Base-by-base conservation (phyloP, 2,113 vertebrate species). In the Amblyopsis rosae region DNA sequence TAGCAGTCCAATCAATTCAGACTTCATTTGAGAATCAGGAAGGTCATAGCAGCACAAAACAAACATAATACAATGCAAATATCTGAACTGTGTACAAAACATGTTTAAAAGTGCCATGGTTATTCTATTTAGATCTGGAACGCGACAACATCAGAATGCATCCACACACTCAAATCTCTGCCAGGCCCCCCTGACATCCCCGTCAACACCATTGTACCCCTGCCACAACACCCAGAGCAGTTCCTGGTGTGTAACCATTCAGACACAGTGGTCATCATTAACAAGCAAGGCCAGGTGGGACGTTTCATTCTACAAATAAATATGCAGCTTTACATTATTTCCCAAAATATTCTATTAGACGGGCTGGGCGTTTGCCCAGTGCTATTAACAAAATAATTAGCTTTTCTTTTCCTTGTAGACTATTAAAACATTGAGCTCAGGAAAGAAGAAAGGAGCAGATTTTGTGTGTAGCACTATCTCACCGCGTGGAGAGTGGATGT, bases 221-320 rank as follows among this genome's bases (percentile, higher is more conserved):
- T 98, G 26, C 96, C 96, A 47, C 97, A 98, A 87, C 97, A 96
- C 62, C 96, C 97, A 1, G 96, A 99, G 70, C 95, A 98, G 84
- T 99, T 99, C 0, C 94, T 99, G 49, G 94, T 98, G 71, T 99
- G 98, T 75, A 98, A 97, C 90, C 93, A 95, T 70, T 98, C 98
- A 0, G 96, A 94, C 76, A 97, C 95, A 0, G 95, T 98, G 0
- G 95, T 98, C 79, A 92, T 98, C 77, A 95, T 99, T 95, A 98
- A 94, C 91, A 96, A 96, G 94, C 94, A 94, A 60, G 98, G 97
- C 9, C 96, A 99, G 73, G 98, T 99, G 89, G 85, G 94, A 55
- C 4, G 4, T 32, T 10, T 10, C 6, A 56, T 3, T n/a, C 17
- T 41, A 41, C 35, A 41, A 41, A 41, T 41, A 41, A 6, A 41